Conservation (phyloP, 2,888 invertebrate species). For the Phalangium opilio region DNA sequence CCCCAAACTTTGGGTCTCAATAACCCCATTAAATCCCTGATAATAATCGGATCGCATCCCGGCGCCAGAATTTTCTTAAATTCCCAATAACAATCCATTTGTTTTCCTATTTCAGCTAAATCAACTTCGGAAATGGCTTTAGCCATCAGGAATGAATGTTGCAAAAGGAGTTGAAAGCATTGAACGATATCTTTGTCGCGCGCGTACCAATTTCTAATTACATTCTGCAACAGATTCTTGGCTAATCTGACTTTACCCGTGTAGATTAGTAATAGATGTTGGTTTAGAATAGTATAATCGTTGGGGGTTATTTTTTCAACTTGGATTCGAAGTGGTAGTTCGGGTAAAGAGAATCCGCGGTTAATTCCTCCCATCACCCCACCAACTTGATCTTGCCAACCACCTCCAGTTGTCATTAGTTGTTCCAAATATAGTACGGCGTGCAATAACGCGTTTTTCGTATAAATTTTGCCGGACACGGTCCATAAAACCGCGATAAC, state of each 20-base stretch:
- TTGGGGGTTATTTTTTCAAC: constrained; percentile 25
- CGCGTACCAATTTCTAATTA: constrained; percentile 35
- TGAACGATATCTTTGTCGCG: constrained; percentile 30
- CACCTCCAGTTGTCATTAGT: constrained; percentile 40
- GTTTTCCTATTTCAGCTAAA: constrained; percentile 27
- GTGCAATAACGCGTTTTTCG: constrained; percentile 31
- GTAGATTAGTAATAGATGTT: constrained; percentile 35
- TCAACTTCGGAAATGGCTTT: constrained; percentile 28
- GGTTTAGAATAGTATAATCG: constrained; percentile 27
- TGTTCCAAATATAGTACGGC: constrained; percentile 37
- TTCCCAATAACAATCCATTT: constrained; percentile 31
- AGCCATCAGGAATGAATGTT: constrained; percentile 28
- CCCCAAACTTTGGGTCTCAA: constrained; percentile 12
- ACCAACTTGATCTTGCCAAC: constrained; percentile 42
- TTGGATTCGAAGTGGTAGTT: constrained; percentile 29
- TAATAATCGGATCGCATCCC: constrained; percentile 31
- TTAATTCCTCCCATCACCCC: constrained; percentile 35
- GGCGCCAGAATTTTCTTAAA: constrained; percentile 34
- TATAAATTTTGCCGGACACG: constrained; percentile 28
- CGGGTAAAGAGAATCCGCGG: constrained; percentile 28
- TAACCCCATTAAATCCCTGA: constrained; percentile 20
- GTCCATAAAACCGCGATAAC: constrained; percentile 35
- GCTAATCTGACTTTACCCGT: constrained; percentile 37
- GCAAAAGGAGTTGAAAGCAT: constrained; percentile 29
- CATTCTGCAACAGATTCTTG: constrained; percentile 37